Evolutionary conservation across 2,113 vertebrate genomes (phyloP).

Genomic region (Eulemur macaco): DNA sequence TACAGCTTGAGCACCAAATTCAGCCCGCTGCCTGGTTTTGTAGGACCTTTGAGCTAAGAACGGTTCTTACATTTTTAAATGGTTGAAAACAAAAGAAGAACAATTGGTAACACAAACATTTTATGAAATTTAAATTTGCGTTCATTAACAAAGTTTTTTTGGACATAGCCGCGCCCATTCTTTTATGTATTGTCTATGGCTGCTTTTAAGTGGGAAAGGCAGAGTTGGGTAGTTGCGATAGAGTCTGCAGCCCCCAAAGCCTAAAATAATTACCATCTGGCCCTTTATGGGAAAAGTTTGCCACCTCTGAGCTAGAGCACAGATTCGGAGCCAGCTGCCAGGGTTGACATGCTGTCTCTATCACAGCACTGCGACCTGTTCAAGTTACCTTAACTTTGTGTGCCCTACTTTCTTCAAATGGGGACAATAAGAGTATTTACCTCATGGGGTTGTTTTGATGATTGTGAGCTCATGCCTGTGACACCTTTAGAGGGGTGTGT

Average conservation of each 20-base stretch:
- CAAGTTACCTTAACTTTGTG: neutral
- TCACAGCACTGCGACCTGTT: neutral
- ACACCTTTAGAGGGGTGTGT: neutral
- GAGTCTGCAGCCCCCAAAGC: neutral
- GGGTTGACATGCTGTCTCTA: neutral
- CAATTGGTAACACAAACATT: neutral
- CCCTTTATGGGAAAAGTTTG: neutral
- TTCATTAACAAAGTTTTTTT: neutral
- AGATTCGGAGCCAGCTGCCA: neutral
- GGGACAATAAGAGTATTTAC: neutral
- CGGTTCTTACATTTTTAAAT: neutral
- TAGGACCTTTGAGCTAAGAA: neutral
- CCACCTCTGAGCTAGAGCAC: neutral
- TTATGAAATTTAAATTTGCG: neutral
- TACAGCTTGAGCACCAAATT: neutral
- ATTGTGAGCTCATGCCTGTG: neutral
- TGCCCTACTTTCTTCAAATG: neutral
- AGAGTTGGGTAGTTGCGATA: neutral
- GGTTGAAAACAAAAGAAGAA: neutral
- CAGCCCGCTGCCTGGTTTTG: neutral
- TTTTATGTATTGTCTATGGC: neutral
- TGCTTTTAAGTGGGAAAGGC: neutral
- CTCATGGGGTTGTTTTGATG: neutral
- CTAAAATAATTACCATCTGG: neutral
- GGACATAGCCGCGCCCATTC: neutral